Evolutionary conservation across 2,797 vertebrate genomes (phyloP), one percentile per base, ranked within the genome.

Genomic region (Holocentrus rufus): DNA sequence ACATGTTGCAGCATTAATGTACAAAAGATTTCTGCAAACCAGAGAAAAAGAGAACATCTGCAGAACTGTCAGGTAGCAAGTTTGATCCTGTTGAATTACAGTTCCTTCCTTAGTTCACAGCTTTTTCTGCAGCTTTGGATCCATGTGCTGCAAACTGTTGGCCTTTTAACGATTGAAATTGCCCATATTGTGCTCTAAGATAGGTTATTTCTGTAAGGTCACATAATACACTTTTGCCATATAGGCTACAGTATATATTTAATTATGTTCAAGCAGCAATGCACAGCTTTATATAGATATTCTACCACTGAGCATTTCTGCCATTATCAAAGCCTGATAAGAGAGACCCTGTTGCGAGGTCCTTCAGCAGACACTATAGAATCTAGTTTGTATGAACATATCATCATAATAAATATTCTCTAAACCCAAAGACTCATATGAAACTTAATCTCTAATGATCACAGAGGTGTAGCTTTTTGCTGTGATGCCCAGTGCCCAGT

Each of bases 31-130:
- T 53, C 10, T 31, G 31, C 1, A 60, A 47, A 22, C 44, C 58
- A 49, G 78, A 72, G 39, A 58, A 44, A 62, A 61, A 65, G 58
- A 34, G 69, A 53, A 75, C 27, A 36, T 31, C 0, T 56, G 75
- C 53, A 30, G 15, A 66, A 36, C 31, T 44, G 58, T 25, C 52
- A 61, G 76, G 53, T 67, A 30, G 55, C 56, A 36, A 17, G 13
- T 18, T 47, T 44, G 46, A 58, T 42, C 62, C 23, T 58, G 17
- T 22, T 25, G 27, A 44, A 74, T 4, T 39, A 31, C 20, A 53
- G 47, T 31, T 58, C 34, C 15, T 31, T 54, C 25, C n/a, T 71
- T n/a, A 20, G 49, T 10, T 30, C 11, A 27, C 20, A 27, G 46
- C 18, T 27, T 34, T 56, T 69, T 49, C 62, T 67, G 20, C 30